Evolutionary conservation across 2,797 vertebrate species (phyloP).

Genomic region (Galagoides demidoff): DNA sequence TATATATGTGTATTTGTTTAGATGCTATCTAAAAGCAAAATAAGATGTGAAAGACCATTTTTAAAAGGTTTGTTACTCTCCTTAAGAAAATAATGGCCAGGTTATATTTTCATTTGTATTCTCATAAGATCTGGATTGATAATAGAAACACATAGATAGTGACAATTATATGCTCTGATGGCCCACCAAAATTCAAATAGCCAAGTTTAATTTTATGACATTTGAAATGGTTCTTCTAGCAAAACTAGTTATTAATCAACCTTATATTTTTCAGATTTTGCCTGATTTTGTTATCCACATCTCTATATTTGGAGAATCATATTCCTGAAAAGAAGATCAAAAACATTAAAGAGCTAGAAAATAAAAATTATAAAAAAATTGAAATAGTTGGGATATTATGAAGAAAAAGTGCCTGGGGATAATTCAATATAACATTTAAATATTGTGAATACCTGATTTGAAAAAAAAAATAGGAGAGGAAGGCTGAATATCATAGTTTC

Average conservation of each 20-base stretch:
- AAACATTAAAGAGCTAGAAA: neutral
- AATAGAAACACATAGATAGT: neutral
- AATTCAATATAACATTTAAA: slow-evolving; percentile 26
- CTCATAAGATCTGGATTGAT: neutral
- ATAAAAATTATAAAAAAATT: neutral
- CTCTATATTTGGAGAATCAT: slow-evolving; percentile 13
- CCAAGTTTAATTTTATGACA: slow-evolving; percentile 20
- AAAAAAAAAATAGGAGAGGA: neutral
- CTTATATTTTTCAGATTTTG: neutral
- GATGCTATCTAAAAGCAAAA: neutral
- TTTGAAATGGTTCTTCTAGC: slow-evolving; percentile 30
- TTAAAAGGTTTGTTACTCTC: neutral
- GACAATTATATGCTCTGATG: neutral
- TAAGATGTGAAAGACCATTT: neutral
- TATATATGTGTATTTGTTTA: slow-evolving; percentile 9
- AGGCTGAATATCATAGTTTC: neutral
- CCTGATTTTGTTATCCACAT: neutral
- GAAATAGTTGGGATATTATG: neutral
- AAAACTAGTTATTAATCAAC: neutral
- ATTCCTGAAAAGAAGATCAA: neutral
- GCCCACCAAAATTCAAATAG: neutral
- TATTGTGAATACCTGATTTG: neutral
- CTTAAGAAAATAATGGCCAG: neutral
- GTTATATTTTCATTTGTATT: neutral
- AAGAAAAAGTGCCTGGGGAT: neutral